Evolutionary conservation across 2,797 vertebrate species (phyloP).

Genomic region (Lacerta viridis): DNA sequence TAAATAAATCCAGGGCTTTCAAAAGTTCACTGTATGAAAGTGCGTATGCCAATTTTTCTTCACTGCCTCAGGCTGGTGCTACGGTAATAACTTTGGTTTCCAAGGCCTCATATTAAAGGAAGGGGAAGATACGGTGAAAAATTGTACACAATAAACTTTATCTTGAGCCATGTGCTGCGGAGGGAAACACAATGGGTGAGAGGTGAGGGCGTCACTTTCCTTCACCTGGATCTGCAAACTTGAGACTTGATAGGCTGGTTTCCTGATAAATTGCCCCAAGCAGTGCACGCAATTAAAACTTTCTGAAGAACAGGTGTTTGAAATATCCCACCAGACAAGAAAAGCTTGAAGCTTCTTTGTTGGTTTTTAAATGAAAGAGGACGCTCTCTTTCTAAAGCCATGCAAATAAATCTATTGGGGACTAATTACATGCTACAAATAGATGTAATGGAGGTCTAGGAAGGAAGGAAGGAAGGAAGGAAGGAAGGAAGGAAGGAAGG

Average conservation of each 20-base stretch:
- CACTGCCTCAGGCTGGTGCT: slow-evolving; percentile 71
- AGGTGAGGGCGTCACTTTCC: not conserved
- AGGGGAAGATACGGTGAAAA: slow-evolving; percentile 60
- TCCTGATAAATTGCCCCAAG: not conserved
- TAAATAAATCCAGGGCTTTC: not conserved
- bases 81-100: slow-evolving; percentile 74
- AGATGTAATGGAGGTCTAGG: not conserved
- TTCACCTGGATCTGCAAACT: not conserved
- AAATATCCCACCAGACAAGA: not conserved
- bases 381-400: not conserved
- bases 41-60: slow-evolving; percentile 14
- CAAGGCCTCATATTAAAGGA: slow-evolving; percentile 72
- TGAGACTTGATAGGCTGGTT: not conserved
- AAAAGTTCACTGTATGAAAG: slow-evolving; percentile 15
- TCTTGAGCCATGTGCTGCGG: not conserved
- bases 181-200: slow-evolving; percentile 12
- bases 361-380: not conserved
- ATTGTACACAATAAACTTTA: slow-evolving; percentile 69
- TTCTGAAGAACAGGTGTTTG: slow-evolving; percentile 7
- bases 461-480: not conserved
- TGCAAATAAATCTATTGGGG: not conserved
- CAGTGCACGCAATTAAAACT: not conserved
- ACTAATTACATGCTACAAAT: not conserved
- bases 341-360: not conserved
- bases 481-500: not conserved